Base-by-base conservation (phyloP, 2,888 invertebrate species). In the Penaeus monodon region DNA sequence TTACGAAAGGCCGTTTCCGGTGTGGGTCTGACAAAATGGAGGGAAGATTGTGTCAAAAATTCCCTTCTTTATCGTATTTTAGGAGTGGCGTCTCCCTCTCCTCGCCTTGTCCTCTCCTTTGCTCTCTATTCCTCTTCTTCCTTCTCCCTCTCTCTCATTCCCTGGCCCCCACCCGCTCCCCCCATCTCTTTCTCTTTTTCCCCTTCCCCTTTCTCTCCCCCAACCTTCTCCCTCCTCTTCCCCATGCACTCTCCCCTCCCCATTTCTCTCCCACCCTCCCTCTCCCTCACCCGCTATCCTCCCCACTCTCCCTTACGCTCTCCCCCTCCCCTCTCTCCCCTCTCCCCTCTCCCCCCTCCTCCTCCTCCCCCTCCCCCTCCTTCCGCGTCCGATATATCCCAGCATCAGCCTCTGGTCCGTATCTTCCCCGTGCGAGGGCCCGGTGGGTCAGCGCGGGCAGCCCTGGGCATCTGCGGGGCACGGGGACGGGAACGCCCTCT, bases 401-500 rank as follows among this genome's bases (percentile, higher is more conserved):
- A 57, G 57, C 14, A 57, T 57, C 38, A 44, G 38, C 38, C 38
- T 44, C 38, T 44, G 38, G 38, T 44, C 38, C 38, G 38, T 8
- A 6, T 2, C 38, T 8, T 44, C 38, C 7, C 57, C 57, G 14
- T 14, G 12, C 57, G n/a, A 29, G 77, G 17, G 1, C 57, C n/a
- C 4, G 29, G 14, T 33, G 70, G 70, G 33, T 33, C 70, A 27
- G 70, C 29, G n/a, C 27, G 73, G 73, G 38, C 27, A n/a, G 78
- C 8, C 57, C 44, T 78, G 29, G 29, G 44, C 24, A 33, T n/a
- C 44, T 33, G 29, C n/a, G 44, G 33, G 84, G 74, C 64, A 65
- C 22, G 63, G 76, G 38, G 78, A 57, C 33, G 74, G 85, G 85
- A 80, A 85, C 85, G 85, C 85, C 81, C 81, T 68, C 86, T 78